phyloP scores from a whole-genome alignment of 2,888 invertebrate species.

The Scaptomyza cyrtandrae region DNA sequence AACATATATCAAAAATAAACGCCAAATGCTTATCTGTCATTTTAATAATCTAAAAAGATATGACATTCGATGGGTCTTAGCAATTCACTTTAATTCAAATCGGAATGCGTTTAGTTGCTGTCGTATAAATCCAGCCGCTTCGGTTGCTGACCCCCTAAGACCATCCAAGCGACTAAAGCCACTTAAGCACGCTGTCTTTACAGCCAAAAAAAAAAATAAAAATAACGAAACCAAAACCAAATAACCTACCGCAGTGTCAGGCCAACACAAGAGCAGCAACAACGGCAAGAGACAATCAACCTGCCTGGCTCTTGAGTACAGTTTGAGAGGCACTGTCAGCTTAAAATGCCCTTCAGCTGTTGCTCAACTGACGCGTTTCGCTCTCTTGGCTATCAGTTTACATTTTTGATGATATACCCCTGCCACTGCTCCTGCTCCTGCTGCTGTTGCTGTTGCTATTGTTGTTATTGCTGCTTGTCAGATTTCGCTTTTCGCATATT shows the following conservation, averaged over 20 bases:
- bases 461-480: slow-evolving; percentile 25
- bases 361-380: slow-evolving; percentile 25
- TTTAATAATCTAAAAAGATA: neutral
- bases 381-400: slow-evolving; percentile 68
- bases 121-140: slow-evolving; percentile 15
- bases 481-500: slow-evolving; percentile 40
- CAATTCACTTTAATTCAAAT: slow-evolving; percentile 1
- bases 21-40: slow-evolving; percentile 1
- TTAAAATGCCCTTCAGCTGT: slow-evolving; percentile 47
- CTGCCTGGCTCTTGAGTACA: slow-evolving; percentile 53
- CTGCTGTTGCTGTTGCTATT: slow-evolving; percentile 4
- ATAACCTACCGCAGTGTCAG: slow-evolving; percentile 73
- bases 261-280: slow-evolving; percentile 30
- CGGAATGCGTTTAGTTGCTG: slow-evolving; percentile 55
- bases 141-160: slow-evolving; percentile 14
- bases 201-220: slow-evolving; percentile 25
- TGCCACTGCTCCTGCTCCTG: neutral
- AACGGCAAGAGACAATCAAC: slow-evolving; percentile 36
- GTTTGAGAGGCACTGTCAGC: slow-evolving; percentile 65
- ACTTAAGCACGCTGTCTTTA: slow-evolving; percentile 69
- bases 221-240: slow-evolving; percentile 46
- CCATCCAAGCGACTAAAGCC: slow-evolving; percentile 51
- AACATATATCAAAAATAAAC: neutral
- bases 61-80: slow-evolving; percentile 4
- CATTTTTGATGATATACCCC: slow-evolving; percentile 48